phyloP scores from a whole-genome alignment of 92 coral and sea anemone genomes.

The Bergia puertoricense region DNA sequence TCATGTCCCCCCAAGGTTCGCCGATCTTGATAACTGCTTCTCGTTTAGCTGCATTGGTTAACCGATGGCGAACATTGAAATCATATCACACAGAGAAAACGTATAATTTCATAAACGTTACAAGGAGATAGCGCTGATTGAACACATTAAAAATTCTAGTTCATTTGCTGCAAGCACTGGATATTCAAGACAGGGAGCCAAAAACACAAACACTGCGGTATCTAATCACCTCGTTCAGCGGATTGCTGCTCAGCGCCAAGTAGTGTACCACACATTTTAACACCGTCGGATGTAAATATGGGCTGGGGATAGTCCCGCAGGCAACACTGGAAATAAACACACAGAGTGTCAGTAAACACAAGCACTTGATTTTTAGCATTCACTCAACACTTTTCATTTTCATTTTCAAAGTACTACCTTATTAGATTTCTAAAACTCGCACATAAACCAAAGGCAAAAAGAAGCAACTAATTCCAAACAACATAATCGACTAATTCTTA shows the following conservation, averaged over 20 bases:
- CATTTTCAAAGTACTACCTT: too few species aligned
- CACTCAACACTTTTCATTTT: too few species aligned
- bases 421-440: too few species aligned
- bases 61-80: not conserved
- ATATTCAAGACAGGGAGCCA: too few species aligned
- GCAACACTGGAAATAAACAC: constrained; percentile 56
- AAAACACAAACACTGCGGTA: not conserved
- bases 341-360: not conserved
- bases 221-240: constrained; percentile 68
- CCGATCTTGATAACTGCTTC: constrained; percentile 59
- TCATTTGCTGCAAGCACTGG: too few species aligned
- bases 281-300: constrained; percentile 78
- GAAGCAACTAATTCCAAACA: too few species aligned
- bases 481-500: too few species aligned
- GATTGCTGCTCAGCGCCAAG: constrained; percentile 97
- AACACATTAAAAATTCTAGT: too few species aligned
- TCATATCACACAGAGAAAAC: not conserved
- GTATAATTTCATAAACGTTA: not conserved
- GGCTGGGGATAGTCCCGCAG: constrained; percentile 94
- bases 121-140: not conserved
- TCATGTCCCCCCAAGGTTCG: constrained; percentile 86
- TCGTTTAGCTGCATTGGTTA: constrained; percentile 40
- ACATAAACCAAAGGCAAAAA: too few species aligned
- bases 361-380: too few species aligned
- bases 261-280: constrained; percentile 78